These are phyloP conservation scores for Bugula neritina DNA, from an alignment of 2,888 invertebrate genomes.

Conservation along the genomic window DNA sequence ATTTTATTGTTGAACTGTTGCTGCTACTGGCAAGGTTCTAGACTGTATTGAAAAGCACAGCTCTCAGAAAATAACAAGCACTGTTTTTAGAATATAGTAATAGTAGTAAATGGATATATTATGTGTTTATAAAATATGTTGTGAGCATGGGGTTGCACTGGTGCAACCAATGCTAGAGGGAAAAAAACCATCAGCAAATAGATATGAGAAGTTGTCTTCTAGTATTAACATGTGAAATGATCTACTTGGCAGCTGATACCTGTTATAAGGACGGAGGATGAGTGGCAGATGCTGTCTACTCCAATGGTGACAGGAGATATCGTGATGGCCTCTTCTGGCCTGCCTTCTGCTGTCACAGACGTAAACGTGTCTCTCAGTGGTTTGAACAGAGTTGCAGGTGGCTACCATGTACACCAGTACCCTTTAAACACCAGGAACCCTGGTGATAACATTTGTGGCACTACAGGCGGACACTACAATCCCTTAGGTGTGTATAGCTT, in stretches of 20 bases:
- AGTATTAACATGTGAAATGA: too few relatives aligned
- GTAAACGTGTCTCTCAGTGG: constrained; percentile 65
- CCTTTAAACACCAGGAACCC: constrained; percentile 52
- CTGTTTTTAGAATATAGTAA: too few relatives aligned
- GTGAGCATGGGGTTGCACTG: too few relatives aligned
- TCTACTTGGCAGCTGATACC: constrained; percentile 10
- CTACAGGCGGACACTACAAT: constrained; percentile 11
- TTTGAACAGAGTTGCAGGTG: constrained; percentile 61
- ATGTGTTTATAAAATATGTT: too few relatives aligned
- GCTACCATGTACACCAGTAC: constrained; percentile 72
- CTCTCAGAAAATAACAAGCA: too few relatives aligned
- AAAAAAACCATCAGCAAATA: too few relatives aligned
- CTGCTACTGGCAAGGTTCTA: too few relatives aligned
- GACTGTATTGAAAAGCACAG: too few relatives aligned
- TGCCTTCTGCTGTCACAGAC: constrained; percentile 50
- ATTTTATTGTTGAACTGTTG: too few relatives aligned
- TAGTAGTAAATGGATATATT: too few relatives aligned
- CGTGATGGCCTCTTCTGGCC: background rate
- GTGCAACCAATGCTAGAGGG: too few relatives aligned
- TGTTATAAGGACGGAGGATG: background rate
- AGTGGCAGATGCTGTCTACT: background rate
- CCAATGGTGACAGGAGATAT: background rate
- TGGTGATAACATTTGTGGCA: constrained; percentile 19
- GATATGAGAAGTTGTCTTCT: too few relatives aligned
- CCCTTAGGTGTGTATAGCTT: background rate